Base-by-base conservation (phyloP, 37 sponge, comb jelly and placozoan species). In the Haliclona indistincta region DNA sequence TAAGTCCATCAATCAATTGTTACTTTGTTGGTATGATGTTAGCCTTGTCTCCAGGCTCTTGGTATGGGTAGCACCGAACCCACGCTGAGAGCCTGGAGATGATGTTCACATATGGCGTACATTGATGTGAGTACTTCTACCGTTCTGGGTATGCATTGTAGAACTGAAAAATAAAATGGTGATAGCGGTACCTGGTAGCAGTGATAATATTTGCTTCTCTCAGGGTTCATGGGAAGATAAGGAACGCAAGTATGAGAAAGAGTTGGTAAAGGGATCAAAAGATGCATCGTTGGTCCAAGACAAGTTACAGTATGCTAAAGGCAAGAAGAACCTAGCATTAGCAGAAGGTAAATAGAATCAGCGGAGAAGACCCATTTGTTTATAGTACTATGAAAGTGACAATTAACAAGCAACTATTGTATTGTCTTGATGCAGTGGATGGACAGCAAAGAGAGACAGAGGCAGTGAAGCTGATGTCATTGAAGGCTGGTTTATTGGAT, bases 211-310 rank as follows among this genome's bases (percentile, higher is more conserved):
- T 36, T 37, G 26, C 1, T 64, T 2, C 51, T 25, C 41, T 23
- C 61, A 89, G 89, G 47, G 49, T 22, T 6, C 47, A 22, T 85
- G 81, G 71, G 86, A 81, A 56, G 91, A 90, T 0, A 90, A 81
- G 56, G 91, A 90, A 56, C 72, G 52, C 49, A 90, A 85, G 35
- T 63, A 80, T n/a, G 76, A 81, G 56, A 90, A 85, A 43, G 91
- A 90, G 60, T 17, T 85, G 42, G 38, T 58, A 40, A 90, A 90
- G 52, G 89, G 84, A 2, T 35, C 77, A 2, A 88, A 88, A 44
- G 87, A 80, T 1, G 63, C 64, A 2, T 62, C 45, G 1, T 0
- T 63, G 19, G 62, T 71, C 4, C 69, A 68, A 34, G 68, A 81
- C 11, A 90, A 81, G 56, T 62, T 85, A 43, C 49, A 56, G 44